phyloP scores from a whole-genome alignment of 2,797 vertebrate species.

The Danio jaintianensis region DNA sequence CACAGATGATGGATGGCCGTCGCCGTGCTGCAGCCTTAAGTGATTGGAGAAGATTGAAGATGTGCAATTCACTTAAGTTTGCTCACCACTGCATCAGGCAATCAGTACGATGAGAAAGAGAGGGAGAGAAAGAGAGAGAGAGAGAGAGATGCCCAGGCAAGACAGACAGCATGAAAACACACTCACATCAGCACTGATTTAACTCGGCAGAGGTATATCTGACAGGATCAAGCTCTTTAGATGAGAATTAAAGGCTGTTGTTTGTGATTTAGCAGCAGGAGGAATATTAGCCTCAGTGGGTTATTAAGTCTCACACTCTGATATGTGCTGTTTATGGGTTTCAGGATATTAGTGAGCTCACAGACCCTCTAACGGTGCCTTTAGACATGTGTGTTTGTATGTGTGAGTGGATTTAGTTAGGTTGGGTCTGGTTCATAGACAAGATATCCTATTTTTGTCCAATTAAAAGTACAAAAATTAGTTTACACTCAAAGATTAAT shows the following conservation, averaged over 20 bases:
- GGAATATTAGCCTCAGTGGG: constrained; percentile 10
- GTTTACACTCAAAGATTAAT: no score
- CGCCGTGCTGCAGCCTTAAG: constrained; percentile 89
- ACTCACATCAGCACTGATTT: constrained; percentile 42
- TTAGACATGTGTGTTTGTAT: background rate
- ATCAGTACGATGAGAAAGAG: constrained; percentile 85
- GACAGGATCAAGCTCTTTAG: constrained; percentile 16
- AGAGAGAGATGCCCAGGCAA: constrained; percentile 62
- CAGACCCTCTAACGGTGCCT: background rate
- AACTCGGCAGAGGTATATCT: constrained; percentile 19
- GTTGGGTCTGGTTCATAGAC: no score
- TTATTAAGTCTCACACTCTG: constrained; percentile 1
- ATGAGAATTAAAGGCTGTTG: constrained; percentile 32
- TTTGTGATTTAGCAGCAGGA: constrained; percentile 23
- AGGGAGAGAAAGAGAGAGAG: constrained; percentile 60
- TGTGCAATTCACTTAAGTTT: constrained; percentile 92
- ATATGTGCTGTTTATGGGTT: constrained; percentile 15
- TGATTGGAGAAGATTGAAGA: constrained; percentile 94
- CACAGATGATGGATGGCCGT: constrained; percentile 90
- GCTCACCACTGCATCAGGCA: constrained; percentile 87
- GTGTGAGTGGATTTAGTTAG: background rate
- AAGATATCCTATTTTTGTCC: no score
- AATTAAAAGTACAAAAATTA: no score
- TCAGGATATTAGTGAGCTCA: constrained; percentile 9
- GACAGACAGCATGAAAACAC: constrained; percentile 64